phyloP scores from a whole-genome alignment of 2,113 vertebrate species.

The Entelurus aequoreus region DNA sequence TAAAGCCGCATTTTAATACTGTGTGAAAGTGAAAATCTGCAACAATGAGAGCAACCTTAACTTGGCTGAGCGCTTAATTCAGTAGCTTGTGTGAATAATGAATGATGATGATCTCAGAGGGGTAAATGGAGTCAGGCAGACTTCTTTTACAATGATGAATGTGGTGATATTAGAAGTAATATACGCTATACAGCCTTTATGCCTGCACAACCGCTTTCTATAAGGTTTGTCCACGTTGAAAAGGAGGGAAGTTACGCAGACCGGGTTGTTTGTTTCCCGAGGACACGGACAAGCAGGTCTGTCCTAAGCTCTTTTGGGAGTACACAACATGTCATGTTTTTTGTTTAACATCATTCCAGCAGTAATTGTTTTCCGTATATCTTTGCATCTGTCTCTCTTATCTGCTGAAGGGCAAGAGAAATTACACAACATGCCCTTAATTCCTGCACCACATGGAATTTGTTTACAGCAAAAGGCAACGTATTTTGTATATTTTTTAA shows the following conservation, averaged over 20 bases:
- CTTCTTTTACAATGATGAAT: constrained; percentile 7
- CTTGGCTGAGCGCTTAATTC: constrained; percentile 8
- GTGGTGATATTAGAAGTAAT: background rate
- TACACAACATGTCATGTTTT: constrained; percentile 19
- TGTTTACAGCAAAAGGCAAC: constrained; percentile 1
- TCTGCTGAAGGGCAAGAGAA: constrained; percentile 10
- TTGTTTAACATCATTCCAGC: constrained; percentile 4
- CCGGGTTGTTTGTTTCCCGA: constrained; percentile 6
- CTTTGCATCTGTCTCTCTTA: constrained; percentile 8
- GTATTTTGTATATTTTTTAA: constrained; percentile 7
- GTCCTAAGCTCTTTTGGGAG: constrained; percentile 11
- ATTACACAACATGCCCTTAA: constrained; percentile 15
- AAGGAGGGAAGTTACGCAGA: background rate
- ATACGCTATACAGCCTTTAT: background rate
- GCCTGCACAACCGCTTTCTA: background rate
- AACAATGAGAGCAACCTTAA: background rate
- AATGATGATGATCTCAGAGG: constrained; percentile 4
- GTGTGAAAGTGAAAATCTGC: background rate
- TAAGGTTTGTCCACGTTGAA: constrained; percentile 1
- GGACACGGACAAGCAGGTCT: constrained; percentile 9
- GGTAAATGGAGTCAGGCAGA: background rate
- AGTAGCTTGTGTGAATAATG: constrained; percentile 15
- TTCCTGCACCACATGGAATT: constrained; percentile 15
- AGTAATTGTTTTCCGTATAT: background rate
- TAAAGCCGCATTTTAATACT: background rate